A percentile compares a stretch with the other conserved stretches of the same genome.
phyloP scores from a whole-genome alignment of 1,140 invertebrate species.

The Pollicipes pollicipes region DNA sequence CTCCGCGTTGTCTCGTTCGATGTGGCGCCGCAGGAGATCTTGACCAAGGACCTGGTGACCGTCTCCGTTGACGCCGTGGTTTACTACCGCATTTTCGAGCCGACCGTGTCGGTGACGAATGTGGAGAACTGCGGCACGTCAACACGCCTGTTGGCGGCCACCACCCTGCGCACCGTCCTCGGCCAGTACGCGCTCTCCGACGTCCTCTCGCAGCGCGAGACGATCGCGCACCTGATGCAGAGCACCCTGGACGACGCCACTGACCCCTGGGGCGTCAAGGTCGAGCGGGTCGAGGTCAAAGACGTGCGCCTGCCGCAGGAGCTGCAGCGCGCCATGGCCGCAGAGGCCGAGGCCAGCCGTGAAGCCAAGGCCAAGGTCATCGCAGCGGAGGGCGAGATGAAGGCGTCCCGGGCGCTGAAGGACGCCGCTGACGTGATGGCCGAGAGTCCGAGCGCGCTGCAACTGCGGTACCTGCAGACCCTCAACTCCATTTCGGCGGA shows the following conservation, averaged over 20 bases:
- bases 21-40: constrained; percentile 44
- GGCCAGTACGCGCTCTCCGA: constrained; percentile 81
- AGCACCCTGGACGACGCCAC: constrained; percentile 69
- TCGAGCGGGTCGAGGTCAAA: too few species aligned
- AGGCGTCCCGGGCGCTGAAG: too few species aligned
- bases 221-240: constrained; percentile 77
- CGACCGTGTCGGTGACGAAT: too few species aligned
- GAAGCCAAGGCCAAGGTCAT: too few species aligned
- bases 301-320: too few species aligned
- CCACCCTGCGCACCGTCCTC: constrained; percentile 72
- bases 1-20: constrained; percentile 40
- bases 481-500: constrained; percentile 26
- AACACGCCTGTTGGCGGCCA: constrained; percentile 65
- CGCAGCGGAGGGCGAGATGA: too few species aligned
- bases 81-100: too few species aligned
- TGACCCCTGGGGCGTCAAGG: constrained; percentile 91
- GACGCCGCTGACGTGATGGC: too few species aligned
- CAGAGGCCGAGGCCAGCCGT: too few species aligned
- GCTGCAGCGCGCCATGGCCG: too few species aligned
- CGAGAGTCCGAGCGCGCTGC: too few species aligned
- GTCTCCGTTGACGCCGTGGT: constrained; percentile 22
- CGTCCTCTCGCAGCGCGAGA: constrained; percentile 74
- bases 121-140: constrained; percentile 57
- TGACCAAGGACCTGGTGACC: constrained; percentile 34
- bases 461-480: constrained; percentile 29